Conservation (phyloP, 30 jellyfish, hydroid and myxozoan genomes). For the Nemopilema nomurai region DNA sequence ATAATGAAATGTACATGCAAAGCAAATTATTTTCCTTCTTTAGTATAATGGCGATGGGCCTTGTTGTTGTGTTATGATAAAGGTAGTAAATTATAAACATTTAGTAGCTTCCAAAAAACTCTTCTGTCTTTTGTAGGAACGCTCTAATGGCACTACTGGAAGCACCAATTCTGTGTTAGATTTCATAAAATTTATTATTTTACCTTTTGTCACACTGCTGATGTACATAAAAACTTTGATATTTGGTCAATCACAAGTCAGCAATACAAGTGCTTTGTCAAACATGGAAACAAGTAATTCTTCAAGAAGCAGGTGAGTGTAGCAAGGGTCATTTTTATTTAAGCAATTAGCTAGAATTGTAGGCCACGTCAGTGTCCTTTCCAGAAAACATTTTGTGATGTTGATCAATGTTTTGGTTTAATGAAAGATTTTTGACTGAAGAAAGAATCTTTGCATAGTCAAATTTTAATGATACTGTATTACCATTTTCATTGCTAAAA, state of each 20-base stretch:
- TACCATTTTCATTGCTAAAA: no score
- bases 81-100: no score
- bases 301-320: not conserved
- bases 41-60: not conserved
- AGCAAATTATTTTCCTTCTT: not conserved
- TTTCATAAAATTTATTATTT: constrained; percentile 39
- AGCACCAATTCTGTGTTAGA: constrained; percentile 24
- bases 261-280: constrained; percentile 1
- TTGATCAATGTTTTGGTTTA: no score
- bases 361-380: no score
- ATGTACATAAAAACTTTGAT: constrained; percentile 26
- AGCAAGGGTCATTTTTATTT: not conserved
- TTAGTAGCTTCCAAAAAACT: not conserved
- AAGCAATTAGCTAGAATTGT: no score
- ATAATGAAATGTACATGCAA: not conserved
- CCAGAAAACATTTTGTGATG: no score
- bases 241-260: constrained; percentile 10
- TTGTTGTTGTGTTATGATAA: no score
- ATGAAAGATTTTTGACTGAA: no score
- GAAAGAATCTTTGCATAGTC: no score
- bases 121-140: constrained; percentile 3
- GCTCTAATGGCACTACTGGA: not conserved
- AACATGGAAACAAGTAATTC: not conserved
- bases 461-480: no score
- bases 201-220: constrained; percentile 41